Percentiles rank a stretch among this genome's conserved stretches.
These are phyloP conservation scores for Anadara kagoshimensis DNA, from an alignment of 1,140 invertebrate species.

Conservation along the genomic window DNA sequence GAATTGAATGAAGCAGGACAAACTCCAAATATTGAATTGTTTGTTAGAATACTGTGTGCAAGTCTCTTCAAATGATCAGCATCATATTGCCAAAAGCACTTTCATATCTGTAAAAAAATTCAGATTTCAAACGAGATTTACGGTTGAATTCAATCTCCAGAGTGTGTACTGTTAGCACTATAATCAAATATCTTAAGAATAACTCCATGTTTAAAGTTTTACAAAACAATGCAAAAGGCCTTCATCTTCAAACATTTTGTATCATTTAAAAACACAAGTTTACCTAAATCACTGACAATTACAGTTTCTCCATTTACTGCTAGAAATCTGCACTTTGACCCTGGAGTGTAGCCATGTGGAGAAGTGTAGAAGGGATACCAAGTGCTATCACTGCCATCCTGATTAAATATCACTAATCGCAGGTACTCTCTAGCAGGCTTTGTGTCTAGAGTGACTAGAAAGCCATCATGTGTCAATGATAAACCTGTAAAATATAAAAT, in stretches of 20 bases:
- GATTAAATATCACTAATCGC: slow-evolving; percentile 30
- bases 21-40: too few relatives aligned
- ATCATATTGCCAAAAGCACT: too few relatives aligned
- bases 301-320: slow-evolving; percentile 32
- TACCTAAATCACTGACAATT: slow-evolving; percentile 57
- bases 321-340: slow-evolving; percentile 51
- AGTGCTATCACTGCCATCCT: slow-evolving; percentile 32
- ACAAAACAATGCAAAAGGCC: too few relatives aligned
- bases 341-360: slow-evolving; percentile 2
- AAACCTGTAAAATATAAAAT: slow-evolving; percentile 39
- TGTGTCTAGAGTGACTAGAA: slow-evolving; percentile 47
- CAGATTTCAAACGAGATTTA: too few relatives aligned
- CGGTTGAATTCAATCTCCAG: too few relatives aligned
- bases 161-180: too few relatives aligned
- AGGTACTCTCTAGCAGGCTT: slow-evolving; percentile 10
- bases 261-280: neutral
- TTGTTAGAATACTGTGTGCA: too few relatives aligned
- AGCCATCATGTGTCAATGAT: slow-evolving; percentile 36
- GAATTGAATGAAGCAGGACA: too few relatives aligned
- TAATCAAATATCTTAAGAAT: too few relatives aligned
- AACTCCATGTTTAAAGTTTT: neutral
- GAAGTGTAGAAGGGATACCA: slow-evolving; percentile 18
- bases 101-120: too few relatives aligned
- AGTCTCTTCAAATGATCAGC: too few relatives aligned
- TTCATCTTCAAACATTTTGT: too few relatives aligned